phyloP scores from a whole-genome alignment of 2,888 invertebrate species.

The Acanthosepion esculentum region DNA sequence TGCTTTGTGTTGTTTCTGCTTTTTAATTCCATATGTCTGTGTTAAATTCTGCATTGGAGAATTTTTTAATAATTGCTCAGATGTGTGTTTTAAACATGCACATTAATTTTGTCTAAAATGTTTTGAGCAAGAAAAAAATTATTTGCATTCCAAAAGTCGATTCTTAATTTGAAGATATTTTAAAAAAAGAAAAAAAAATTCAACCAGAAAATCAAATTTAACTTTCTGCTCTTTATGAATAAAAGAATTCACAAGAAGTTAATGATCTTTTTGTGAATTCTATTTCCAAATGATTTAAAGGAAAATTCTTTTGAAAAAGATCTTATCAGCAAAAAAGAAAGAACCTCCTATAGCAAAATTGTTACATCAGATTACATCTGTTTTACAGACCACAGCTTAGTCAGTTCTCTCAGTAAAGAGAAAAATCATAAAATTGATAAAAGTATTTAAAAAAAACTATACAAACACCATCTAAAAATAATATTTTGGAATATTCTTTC shows the following conservation, averaged over 20 bases:
- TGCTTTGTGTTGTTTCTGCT: background rate
- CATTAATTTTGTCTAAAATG: background rate
- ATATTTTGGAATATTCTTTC: background rate
- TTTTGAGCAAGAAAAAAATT: background rate
- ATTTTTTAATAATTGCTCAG: background rate
- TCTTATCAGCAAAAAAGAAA: background rate
- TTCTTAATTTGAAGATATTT: background rate
- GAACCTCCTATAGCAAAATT: background rate
- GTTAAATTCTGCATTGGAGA: background rate
- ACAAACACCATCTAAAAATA: background rate
- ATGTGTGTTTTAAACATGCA: background rate
- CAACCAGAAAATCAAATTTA: background rate
- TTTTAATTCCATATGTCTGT: background rate
- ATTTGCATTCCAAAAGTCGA: background rate
- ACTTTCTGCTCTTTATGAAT: background rate
- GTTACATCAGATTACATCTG: background rate
- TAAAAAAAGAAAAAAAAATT: background rate
- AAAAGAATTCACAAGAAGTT: background rate
- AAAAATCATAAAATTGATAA: background rate
- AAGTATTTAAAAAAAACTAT: background rate
- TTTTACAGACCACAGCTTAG: background rate
- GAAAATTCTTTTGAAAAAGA: background rate
- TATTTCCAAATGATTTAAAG: background rate
- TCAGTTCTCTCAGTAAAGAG: background rate
- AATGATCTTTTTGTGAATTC: constrained; percentile 15